A percentile compares a stretch with the other conserved stretches of the same genome.
Conservation (phyloP, 2,113 vertebrate genomes). For the Anolis carolinensis region DNA sequence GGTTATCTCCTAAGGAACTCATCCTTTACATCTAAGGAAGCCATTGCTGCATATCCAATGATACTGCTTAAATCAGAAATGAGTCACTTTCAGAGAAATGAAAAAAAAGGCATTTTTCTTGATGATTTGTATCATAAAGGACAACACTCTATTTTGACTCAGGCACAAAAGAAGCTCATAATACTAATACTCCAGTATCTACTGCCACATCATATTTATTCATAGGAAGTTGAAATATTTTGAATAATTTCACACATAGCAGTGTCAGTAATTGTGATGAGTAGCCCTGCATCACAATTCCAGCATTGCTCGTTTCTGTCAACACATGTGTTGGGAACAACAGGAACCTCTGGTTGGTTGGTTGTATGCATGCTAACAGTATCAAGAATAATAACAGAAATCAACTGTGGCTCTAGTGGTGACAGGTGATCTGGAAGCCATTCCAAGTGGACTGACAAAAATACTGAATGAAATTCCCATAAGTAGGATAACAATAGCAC, state of each 20-base stretch:
- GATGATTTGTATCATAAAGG: slow-evolving; percentile 46
- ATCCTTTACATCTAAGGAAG: neutral
- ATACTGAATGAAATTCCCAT: too few species aligned
- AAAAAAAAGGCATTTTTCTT: slow-evolving; percentile 34
- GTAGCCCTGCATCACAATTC: slow-evolving; percentile 65
- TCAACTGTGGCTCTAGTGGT: too few species aligned
- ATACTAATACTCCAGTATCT: slow-evolving; percentile 50
- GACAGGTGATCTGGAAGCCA: too few species aligned
- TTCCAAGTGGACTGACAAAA: too few species aligned
- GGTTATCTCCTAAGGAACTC: neutral
- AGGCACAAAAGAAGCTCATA: slow-evolving; percentile 40
- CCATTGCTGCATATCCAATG: slow-evolving; percentile 15
- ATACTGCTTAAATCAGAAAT: slow-evolving; percentile 8
- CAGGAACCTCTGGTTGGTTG: slow-evolving; percentile 38
- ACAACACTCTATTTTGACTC: slow-evolving; percentile 44
- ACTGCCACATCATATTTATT: slow-evolving; percentile 62
- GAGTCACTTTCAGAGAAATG: neutral
- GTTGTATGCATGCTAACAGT: slow-evolving; percentile 44
- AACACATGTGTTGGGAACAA: slow-evolving; percentile 42
- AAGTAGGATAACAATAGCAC: too few species aligned
- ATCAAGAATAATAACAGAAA: too few species aligned
- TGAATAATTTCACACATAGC: slow-evolving; percentile 68
- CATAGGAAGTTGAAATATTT: slow-evolving; percentile 58
- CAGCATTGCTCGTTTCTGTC: slow-evolving; percentile 63
- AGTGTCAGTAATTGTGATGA: slow-evolving; percentile 66